A percentile compares a stretch with the other conserved stretches of the same genome.
Conservation (phyloP, 2,888 invertebrate species). For the Morpho deidamia region DNA sequence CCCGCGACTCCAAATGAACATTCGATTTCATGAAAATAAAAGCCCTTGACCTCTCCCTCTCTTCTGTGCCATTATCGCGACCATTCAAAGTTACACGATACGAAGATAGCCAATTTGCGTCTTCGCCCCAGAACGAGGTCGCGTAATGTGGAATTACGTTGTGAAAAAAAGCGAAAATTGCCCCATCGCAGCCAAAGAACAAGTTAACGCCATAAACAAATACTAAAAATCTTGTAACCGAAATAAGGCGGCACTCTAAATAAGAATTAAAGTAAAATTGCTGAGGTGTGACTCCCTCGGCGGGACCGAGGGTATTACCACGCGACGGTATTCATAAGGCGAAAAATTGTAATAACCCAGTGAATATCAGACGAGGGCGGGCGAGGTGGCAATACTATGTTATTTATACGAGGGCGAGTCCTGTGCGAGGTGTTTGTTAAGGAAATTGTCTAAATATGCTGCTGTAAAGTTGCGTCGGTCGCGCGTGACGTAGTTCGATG, state of each 20-base stretch:
- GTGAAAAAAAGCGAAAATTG: slow-evolving; percentile 60
- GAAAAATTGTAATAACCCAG: slow-evolving; percentile 77
- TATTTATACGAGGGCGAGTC: slow-evolving; percentile 59
- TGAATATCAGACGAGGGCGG: slow-evolving; percentile 58
- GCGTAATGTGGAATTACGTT: slow-evolving; percentile 54
- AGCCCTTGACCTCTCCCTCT: slow-evolving; percentile 62
- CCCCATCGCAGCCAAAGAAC: slow-evolving; percentile 50
- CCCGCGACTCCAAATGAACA: slow-evolving; percentile 45
- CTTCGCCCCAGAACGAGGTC: slow-evolving; percentile 35
- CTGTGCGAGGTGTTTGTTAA: slow-evolving; percentile 47
- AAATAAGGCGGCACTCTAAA: slow-evolving; percentile 75
- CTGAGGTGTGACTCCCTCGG: slow-evolving; percentile 71
- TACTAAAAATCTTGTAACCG: slow-evolving; percentile 76
- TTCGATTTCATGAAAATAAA: slow-evolving; percentile 52
- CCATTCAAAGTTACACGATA: slow-evolving; percentile 17
- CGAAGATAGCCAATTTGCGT: slow-evolving; percentile 51
- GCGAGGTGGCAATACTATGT: slow-evolving; percentile 48
- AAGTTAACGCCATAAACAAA: slow-evolving; percentile 72
- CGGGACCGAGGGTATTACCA: slow-evolving; percentile 48
- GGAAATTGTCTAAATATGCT: slow-evolving; percentile 74
- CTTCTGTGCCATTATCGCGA: slow-evolving; percentile 20
- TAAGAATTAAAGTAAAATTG: slow-evolving; percentile 77
- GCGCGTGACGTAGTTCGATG: background rate
- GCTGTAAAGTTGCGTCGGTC: slow-evolving; percentile 16
- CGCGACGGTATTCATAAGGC: slow-evolving; percentile 76